Evolutionary conservation across 2,113 vertebrate species (phyloP), one percentile per base, ranked within the genome.

Genomic region (Pogona vitticeps): DNA sequence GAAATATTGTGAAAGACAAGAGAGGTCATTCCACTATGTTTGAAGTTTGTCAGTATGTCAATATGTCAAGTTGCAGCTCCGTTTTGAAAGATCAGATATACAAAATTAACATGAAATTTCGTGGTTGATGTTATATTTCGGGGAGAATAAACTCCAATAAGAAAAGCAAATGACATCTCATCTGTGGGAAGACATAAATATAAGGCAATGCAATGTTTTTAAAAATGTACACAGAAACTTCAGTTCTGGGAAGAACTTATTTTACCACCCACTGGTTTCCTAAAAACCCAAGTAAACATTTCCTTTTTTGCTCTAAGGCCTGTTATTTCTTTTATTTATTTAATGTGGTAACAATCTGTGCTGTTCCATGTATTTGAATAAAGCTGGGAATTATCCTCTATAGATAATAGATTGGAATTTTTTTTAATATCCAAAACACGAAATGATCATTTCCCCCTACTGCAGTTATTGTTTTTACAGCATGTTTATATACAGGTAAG

Each of bases 331-430:
- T 26, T 0, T 6, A 87, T 84, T 56, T 71, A 2, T 75, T 82
- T 84, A 86, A 84, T 36, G 21, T 12, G 15, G 33, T 80, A 14
- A 61, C 68, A 61, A 52, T 59, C 3, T 75, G 0, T 31, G 68
- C 76, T 80, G 15, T 88, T 85, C 42, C 80, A 42, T 28, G 2
- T 1, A 61, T 83, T 68, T 68, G 75, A 26, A 31, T 70, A 82
- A 88, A 40, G 13, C 6, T 88, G 78, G 31, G 76, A 46, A 46
- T 92, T 0, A 71, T 40, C n/a, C 38, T 61, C 83, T 88, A 91
- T 67, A 79, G 85, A 76, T 72, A 84, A 84, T 67, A 78, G 90
- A 86, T 79, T 86, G 12, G 1, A 13, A 26, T 4, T 76, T 76
- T 5, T 67, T 79, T 91, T 88, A 2, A 2, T 88, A 15, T 73